Conservation (phyloP, 2,797 vertebrate genomes). For the Phrynocephalus vlangalii region DNA sequence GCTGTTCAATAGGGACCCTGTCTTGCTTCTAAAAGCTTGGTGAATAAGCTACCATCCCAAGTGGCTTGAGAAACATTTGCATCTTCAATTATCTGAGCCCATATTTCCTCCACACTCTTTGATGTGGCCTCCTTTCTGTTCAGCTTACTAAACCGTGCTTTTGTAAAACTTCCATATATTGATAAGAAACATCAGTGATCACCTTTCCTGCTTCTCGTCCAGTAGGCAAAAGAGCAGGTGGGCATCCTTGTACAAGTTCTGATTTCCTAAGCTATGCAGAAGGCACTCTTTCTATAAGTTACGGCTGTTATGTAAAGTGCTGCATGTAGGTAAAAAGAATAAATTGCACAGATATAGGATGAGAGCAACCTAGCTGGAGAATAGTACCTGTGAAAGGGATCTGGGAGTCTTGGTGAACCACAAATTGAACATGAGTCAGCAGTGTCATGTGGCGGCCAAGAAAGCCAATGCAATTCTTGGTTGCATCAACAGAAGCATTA, state of each 20-base stretch:
- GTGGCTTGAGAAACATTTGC: background rate
- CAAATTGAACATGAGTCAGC: too few relatives aligned
- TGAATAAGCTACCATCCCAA: background rate
- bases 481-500: too few relatives aligned
- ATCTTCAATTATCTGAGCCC: background rate
- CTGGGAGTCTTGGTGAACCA: too few relatives aligned
- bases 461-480: too few relatives aligned
- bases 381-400: too few relatives aligned
- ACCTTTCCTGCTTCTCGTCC: background rate
- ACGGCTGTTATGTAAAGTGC: conserved; percentile 9
- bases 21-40: conserved; percentile 12
- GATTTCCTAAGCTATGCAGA: background rate
- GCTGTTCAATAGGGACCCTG: background rate
- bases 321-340: too few relatives aligned
- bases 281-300: background rate
- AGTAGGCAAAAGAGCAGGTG: background rate
- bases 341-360: too few relatives aligned
- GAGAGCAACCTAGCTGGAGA: too few relatives aligned
- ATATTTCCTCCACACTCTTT: background rate
- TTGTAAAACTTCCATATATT: background rate
- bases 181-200: background rate
- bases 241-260: background rate
- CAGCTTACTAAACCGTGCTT: background rate
- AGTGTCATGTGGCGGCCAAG: too few relatives aligned
- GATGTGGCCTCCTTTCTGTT: background rate